Conservation (phyloP, 2,888 invertebrate species). For the Phlogophora meticulosa region DNA sequence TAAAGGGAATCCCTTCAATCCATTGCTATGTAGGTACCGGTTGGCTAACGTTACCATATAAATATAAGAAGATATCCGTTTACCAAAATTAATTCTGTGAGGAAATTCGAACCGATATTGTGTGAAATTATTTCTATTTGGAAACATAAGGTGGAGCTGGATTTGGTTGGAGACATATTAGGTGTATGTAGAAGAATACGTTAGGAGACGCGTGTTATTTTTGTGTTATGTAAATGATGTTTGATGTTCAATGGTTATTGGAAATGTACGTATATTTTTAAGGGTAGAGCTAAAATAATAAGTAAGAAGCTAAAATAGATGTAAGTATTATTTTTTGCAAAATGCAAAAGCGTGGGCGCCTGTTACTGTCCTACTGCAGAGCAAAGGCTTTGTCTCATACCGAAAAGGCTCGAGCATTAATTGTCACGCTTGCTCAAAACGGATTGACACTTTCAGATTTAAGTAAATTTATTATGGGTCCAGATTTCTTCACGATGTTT, state of each 20-base stretch:
- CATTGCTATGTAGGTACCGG: slow-evolving; percentile 50
- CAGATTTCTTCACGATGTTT: too few species aligned
- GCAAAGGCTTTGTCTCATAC: too few species aligned
- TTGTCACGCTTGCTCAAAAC: too few species aligned
- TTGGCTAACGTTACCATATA: slow-evolving; percentile 57
- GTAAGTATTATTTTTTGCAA: too few species aligned
- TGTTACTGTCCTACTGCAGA: too few species aligned
- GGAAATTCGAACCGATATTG: slow-evolving; percentile 38
- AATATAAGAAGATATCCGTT: slow-evolving; percentile 57
- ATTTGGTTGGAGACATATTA: slow-evolving; percentile 43
- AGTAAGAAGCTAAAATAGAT: too few species aligned
- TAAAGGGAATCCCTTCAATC: slow-evolving; percentile 68
- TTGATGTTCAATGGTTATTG: background rate
- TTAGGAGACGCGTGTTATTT: background rate
- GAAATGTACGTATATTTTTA: too few species aligned
- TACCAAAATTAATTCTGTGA: slow-evolving; percentile 59
- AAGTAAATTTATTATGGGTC: too few species aligned
- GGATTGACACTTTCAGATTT: too few species aligned
- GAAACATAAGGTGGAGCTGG: slow-evolving; percentile 15
- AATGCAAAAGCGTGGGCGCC: too few species aligned
- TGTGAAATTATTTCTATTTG: slow-evolving; percentile 48
- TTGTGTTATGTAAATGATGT: background rate
- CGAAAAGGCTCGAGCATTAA: too few species aligned
- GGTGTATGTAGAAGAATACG: background rate
- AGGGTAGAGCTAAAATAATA: too few species aligned